Evolutionary conservation across 2,888 invertebrate genomes (phyloP).

Genomic region (Drosophila atripex): DNA sequence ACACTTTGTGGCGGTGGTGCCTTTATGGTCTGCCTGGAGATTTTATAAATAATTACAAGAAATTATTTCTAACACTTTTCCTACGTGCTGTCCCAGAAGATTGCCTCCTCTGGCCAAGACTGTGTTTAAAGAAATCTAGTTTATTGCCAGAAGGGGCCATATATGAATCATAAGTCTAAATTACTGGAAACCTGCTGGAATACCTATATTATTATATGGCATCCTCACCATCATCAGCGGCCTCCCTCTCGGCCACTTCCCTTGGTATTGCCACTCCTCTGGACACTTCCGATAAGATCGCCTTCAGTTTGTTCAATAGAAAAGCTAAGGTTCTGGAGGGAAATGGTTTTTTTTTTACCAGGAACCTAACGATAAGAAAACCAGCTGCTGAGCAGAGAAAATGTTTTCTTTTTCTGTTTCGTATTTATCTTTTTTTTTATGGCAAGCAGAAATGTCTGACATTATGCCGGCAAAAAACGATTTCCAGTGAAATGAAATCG

Average conservation of each 20-base stretch:
- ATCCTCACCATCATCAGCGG: conserved; percentile 13
- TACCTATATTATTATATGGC: conserved; percentile 24
- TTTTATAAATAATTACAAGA: not conserved
- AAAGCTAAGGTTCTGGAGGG: conserved; percentile 45
- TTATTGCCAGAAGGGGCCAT: conserved; percentile 13
- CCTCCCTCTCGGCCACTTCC: conserved; percentile 29
- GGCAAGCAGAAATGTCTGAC: conserved; percentile 56
- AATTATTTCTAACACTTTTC: conserved; percentile 30
- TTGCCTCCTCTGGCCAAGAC: conserved; percentile 6
- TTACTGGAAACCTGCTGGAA: conserved; percentile 29
- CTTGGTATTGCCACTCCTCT: conserved; percentile 38
- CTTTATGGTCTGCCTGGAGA: conserved; percentile 11
- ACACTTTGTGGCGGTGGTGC: conserved; percentile 10
- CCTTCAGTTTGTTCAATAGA: conserved; percentile 63
- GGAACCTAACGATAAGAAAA: conserved; percentile 61
- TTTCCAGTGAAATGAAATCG: conserved; percentile 76
- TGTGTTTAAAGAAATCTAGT: conserved; percentile 30
- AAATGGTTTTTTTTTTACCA: conserved; percentile 43
- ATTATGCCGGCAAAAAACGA: conserved; percentile 61
- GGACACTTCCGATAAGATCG: conserved; percentile 75
- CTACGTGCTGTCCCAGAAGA: conserved; percentile 10
- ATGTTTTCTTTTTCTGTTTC: conserved; percentile 30
- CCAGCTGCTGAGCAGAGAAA: conserved; percentile 47
- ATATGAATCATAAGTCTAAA: conserved; percentile 36
- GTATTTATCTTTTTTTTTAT: conserved; percentile 41